Evolutionary conservation across 2,113 vertebrate species (phyloP), one percentile per base, ranked within the genome.

Genomic region (Channa argus): DNA sequence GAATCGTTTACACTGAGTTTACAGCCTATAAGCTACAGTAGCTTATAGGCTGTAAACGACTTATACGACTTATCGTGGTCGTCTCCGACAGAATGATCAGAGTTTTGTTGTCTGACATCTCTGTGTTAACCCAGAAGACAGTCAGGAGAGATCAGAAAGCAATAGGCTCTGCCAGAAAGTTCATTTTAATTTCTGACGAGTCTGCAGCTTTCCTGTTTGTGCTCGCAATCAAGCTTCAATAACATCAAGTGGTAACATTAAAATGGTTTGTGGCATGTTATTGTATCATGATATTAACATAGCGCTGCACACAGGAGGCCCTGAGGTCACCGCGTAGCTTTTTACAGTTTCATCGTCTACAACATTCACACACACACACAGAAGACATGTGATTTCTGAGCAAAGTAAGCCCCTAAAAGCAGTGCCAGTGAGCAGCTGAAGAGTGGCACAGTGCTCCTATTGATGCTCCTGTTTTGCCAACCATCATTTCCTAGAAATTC

Each of bases 101-200:
- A 38, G 38, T 52, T 82, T 63, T 70, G 74, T 62, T 4, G 58
- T 84, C 89, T 85, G 77, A 88, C 85, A 86, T 87, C 77, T 79
- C 34, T 1, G 15, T 69, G 80, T 70, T 9, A 4, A 45, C 77
- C 85, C 86, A 86, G 80, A 85, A 64, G 80, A 84, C 84, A 80
- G 86, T 88, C 72, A 53, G 73, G 63, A 73, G 51, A 71, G 74
- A 88, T 90, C 77, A 80, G 50, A 61, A 49, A 46, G 77, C 74
- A 72, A 74, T 14, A 34, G 53, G 37, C 45, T 37, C 63, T 47
- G 76, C 75, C 79, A 73, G 49, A 68, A 75, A 69, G 67, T 71
- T 72, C 69, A 77, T 76, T 79, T 82, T 8, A 47, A 54, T 58
- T 58, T 67, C 41, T 63, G 36, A 44, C 63, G 67, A 80, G 70